A percentile compares a stretch with the other conserved stretches of the same genome.
Conservation (phyloP, 2,113 vertebrate genomes). For the Brachypodius melanocephalos region DNA sequence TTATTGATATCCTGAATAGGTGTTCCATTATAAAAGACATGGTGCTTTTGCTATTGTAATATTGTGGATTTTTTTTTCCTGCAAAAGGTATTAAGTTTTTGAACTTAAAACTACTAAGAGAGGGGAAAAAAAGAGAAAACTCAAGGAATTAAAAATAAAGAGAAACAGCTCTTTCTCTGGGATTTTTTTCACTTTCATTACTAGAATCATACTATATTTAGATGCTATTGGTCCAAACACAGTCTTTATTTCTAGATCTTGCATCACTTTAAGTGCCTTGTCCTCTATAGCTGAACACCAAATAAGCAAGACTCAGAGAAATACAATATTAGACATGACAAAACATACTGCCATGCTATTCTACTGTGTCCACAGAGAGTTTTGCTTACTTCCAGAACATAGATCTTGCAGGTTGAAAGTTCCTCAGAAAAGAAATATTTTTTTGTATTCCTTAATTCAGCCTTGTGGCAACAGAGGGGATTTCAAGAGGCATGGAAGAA, state of each 20-base stretch:
- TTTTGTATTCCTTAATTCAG: not conserved
- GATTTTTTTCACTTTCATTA: not conserved
- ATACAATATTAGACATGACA: not conserved
- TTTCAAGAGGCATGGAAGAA: not conserved
- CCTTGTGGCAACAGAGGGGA: not conserved
- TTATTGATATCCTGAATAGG: slow-evolving; percentile 46
- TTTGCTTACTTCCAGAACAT: not conserved
- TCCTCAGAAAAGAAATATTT: not conserved
- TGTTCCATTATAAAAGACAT: slow-evolving; percentile 52
- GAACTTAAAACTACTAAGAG: not conserved
- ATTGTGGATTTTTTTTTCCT: not conserved
- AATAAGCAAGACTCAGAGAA: not conserved
- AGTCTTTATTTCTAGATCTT: not conserved
- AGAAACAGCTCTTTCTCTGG: not conserved
- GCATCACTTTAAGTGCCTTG: not conserved
- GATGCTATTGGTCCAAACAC: not conserved
- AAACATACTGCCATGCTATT: not conserved
- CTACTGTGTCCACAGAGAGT: not conserved
- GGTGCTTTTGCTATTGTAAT: slow-evolving; percentile 18
- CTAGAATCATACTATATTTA: not conserved
- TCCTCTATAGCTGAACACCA: not conserved
- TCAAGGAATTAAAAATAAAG: not conserved
- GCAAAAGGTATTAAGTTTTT: slow-evolving; percentile 9
- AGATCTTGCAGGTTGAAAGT: not conserved
- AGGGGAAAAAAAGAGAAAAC: not conserved